phyloP scores from a whole-genome alignment of 2,113 vertebrate species.

The Malaclemys terrapin region DNA sequence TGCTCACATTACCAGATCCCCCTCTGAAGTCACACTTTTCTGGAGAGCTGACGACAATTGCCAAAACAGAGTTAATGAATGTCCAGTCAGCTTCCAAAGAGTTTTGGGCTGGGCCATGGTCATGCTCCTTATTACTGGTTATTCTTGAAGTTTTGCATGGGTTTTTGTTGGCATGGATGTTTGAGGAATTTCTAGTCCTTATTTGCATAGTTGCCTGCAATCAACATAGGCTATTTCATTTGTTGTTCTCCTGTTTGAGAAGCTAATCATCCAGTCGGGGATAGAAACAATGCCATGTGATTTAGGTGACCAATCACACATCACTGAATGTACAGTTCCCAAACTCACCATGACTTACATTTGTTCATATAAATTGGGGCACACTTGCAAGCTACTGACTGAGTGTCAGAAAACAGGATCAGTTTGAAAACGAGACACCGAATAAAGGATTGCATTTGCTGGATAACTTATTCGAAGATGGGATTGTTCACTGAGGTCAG shows the following conservation, averaged over 20 bases:
- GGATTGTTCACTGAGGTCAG: fast-evolving
- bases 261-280: neutral
- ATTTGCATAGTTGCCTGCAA: neutral
- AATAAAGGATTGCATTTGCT: neutral
- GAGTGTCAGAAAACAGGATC: neutral
- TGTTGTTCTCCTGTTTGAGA: neutral
- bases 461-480: neutral
- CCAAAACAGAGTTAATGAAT: neutral
- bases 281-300: neutral
- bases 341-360: fast-evolving
- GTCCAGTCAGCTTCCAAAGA: neutral
- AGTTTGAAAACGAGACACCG: neutral
- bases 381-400: neutral
- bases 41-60: neutral
- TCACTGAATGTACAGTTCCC: fast-evolving
- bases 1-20: neutral
- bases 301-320: neutral
- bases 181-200: neutral
- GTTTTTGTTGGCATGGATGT: neutral
- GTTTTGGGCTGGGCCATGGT: fast-evolving
- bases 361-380: neutral
- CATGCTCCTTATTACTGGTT: fast-evolving
- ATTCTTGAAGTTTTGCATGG: neutral
- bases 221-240: neutral
- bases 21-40: fast-evolving